Evolutionary conservation across 1,140 invertebrate species (phyloP).

Genomic region (Aricia agestis): DNA sequence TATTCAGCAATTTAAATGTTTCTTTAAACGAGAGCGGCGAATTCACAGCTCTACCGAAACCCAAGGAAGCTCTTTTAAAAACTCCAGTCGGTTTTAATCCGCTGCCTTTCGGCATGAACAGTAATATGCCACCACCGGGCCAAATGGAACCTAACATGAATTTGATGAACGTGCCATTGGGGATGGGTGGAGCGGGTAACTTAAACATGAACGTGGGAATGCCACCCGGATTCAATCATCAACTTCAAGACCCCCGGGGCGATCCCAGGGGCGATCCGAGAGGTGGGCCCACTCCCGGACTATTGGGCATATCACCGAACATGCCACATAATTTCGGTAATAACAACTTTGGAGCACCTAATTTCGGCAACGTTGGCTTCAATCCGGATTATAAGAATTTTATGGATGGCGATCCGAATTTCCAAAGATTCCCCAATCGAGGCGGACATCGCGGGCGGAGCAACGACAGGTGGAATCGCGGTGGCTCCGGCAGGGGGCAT

Average conservation of each 20-base stretch:
- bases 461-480: slow-evolving; percentile 68
- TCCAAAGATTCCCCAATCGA: slow-evolving; percentile 64
- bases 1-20: slow-evolving; percentile 77
- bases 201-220: slow-evolving; percentile 68
- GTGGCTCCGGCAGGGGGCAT: slow-evolving; percentile 63
- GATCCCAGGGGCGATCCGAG: slow-evolving; percentile 40
- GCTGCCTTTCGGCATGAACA: slow-evolving; percentile 60
- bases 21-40: slow-evolving; percentile 76
- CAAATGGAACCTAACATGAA: slow-evolving; percentile 58
- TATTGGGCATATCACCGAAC: slow-evolving; percentile 71
- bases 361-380: slow-evolving; percentile 62
- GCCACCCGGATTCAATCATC: slow-evolving; percentile 56
- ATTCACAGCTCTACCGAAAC: slow-evolving; percentile 73
- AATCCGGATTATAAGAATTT: slow-evolving; percentile 71
- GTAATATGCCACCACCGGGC: slow-evolving; percentile 43
- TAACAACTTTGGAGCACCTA: slow-evolving; percentile 57
- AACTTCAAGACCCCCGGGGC: slow-evolving; percentile 52
- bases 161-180: slow-evolving; percentile 69
- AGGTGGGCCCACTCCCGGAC: slow-evolving; percentile 60
- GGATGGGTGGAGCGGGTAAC: slow-evolving; percentile 44
- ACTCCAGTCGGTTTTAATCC: slow-evolving; percentile 70
- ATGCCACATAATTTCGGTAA: slow-evolving; percentile 70
- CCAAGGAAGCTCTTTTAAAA: slow-evolving; percentile 64
- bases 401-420: slow-evolving; percentile 67
- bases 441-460: slow-evolving; percentile 65